Percentiles rank a stretch among this genome's conserved stretches.
phyloP scores from a whole-genome alignment of 2,888 invertebrate species.

The Meghimatium bilineatum region DNA sequence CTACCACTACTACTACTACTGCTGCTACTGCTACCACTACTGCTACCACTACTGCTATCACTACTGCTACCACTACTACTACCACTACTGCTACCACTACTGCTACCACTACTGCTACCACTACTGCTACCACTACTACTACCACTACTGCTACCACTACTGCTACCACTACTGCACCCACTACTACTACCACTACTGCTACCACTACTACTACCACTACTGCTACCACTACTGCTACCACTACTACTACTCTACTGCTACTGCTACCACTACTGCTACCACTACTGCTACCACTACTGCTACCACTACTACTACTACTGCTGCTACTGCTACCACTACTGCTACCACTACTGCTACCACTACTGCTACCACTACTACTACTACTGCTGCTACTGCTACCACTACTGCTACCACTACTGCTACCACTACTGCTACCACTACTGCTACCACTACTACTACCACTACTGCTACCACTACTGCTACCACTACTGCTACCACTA shows the following conservation, averaged over 20 bases:
- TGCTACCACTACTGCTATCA: slow-evolving; percentile 28
- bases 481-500: slow-evolving; percentile 25
- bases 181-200: background rate
- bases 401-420: slow-evolving; percentile 23
- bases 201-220: background rate
- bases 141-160: slow-evolving; percentile 14
- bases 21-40: slow-evolving; percentile 26
- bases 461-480: slow-evolving; percentile 24
- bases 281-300: slow-evolving; percentile 22
- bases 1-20: slow-evolving; percentile 27
- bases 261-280: background rate
- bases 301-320: slow-evolving; percentile 27
- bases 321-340: slow-evolving; percentile 26
- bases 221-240: slow-evolving; percentile 29
- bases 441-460: slow-evolving; percentile 19
- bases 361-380: slow-evolving; percentile 27
- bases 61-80: slow-evolving; percentile 28
- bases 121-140: slow-evolving; percentile 35
- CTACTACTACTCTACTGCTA: slow-evolving; percentile 22
- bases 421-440: background rate
- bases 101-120: slow-evolving; percentile 25
- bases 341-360: slow-evolving; percentile 20
- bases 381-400: slow-evolving; percentile 27
- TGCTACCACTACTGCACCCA: slow-evolving; percentile 17
- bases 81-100: slow-evolving; percentile 30